Conservation (phyloP, 2,888 invertebrate species). For the Phlogophora meticulosa region DNA sequence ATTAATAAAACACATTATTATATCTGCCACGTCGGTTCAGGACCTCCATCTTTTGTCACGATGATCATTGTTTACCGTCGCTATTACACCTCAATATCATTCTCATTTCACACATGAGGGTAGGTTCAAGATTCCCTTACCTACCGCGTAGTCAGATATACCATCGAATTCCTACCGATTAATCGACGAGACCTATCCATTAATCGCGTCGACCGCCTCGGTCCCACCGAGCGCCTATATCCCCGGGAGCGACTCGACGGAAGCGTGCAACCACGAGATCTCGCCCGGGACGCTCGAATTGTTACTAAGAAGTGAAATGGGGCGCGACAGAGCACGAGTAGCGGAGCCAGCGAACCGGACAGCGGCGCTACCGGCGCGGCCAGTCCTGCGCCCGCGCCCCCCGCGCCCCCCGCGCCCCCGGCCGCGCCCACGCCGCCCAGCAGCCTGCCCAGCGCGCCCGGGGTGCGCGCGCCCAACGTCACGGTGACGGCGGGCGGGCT, state of each 20-base stretch:
- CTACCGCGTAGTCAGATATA: constrained; percentile 26
- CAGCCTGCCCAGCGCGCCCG: constrained; percentile 71
- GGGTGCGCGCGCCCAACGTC: constrained; percentile 93
- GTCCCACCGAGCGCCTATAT: background rate
- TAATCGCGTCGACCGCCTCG: constrained; percentile 12
- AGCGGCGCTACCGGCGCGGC: constrained; percentile 64
- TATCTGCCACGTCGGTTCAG: constrained; percentile 40
- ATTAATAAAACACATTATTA: constrained; percentile 43
- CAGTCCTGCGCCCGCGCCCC: constrained; percentile 56
- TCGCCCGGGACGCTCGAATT: constrained; percentile 51
- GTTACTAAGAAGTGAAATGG: constrained; percentile 78
- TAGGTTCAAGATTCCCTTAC: constrained; percentile 26
- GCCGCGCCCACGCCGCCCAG: constrained; percentile 47
- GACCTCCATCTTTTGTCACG: constrained; percentile 36
- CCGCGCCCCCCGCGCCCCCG: constrained; percentile 48
- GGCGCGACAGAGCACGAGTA: constrained; percentile 82
- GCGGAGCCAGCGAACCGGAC: constrained; percentile 51
- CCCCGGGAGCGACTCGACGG: constrained; percentile 52
- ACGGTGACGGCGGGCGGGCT: constrained; percentile 92
- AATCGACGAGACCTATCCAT: constrained; percentile 7
- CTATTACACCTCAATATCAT: constrained; percentile 49
- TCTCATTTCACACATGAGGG: constrained; percentile 29
- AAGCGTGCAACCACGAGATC: constrained; percentile 48
- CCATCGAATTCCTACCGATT: constrained; percentile 19
- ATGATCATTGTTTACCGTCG: constrained; percentile 41